Percentiles rank a stretch among this genome's conserved stretches.
Evolutionary conservation across 2,797 vertebrate species (phyloP).

Genomic region (Spinibarbus caldwelli): DNA sequence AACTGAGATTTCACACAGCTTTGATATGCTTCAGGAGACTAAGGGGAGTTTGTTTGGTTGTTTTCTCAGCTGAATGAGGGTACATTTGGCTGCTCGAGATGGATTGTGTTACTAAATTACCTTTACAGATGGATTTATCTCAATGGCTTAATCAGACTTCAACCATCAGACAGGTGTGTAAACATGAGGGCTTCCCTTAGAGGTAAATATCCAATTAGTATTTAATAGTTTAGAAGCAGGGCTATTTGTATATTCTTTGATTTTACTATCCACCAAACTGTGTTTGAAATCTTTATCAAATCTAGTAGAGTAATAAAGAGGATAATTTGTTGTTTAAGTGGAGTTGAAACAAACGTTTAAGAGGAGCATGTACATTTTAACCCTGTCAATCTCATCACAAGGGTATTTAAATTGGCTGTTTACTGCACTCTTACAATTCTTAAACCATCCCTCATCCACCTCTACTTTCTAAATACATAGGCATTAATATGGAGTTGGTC

Average conservation of each 20-base stretch:
- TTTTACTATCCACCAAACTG: neutral
- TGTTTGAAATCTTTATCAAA: neutral
- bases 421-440: neutral
- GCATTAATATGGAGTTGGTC: neutral
- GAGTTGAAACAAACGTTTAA: neutral
- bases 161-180: neutral
- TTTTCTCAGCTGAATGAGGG: neutral
- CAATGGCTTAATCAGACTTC: neutral
- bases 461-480: neutral
- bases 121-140: constrained; percentile 5
- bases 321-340: neutral
- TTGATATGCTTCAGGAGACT: neutral
- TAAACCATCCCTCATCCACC: neutral
- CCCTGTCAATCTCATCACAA: neutral
- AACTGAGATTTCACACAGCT: neutral
- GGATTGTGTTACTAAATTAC: neutral
- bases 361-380: neutral
- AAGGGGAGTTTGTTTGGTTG: neutral
- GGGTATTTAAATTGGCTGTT: neutral
- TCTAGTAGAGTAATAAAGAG: neutral
- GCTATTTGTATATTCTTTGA: neutral
- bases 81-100: neutral
- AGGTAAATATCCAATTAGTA: neutral
- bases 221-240: neutral
- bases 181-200: neutral